These are phyloP conservation scores for Tetragonula carbonaria DNA, from an alignment of 2,888 invertebrate genomes.

Conservation along the genomic window DNA sequence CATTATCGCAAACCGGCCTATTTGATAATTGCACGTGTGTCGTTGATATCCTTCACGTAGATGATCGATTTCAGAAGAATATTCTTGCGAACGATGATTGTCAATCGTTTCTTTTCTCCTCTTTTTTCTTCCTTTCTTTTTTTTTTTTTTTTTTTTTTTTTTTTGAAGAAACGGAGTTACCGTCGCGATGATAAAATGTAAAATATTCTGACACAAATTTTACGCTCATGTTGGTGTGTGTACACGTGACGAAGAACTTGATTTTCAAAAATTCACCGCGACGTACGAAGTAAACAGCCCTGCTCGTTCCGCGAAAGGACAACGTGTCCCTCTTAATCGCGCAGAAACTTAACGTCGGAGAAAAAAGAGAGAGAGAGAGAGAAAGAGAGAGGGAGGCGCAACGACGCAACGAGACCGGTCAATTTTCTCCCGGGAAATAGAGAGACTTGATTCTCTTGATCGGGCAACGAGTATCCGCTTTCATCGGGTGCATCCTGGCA, in stretches of 20 bases:
- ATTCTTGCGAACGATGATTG: background rate
- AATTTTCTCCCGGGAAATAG: slow-evolving; percentile 31
- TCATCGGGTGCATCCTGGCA: slow-evolving; percentile 40
- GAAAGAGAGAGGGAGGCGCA: background rate
- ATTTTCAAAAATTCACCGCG: background rate
- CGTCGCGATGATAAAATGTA: background rate
- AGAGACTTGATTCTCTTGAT: slow-evolving; percentile 19
- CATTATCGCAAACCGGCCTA: slow-evolving; percentile 20
- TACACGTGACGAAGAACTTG: background rate
- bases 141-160: background rate
- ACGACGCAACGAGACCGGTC: slow-evolving; percentile 11
- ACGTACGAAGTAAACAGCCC: too few species aligned
- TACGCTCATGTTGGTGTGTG: too few species aligned
- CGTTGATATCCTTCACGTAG: background rate
- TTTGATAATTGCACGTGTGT: slow-evolving; percentile 11
- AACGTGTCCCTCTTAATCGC: too few species aligned
- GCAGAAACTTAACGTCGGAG: background rate
- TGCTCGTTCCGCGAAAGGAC: too few species aligned
- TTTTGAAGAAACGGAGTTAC: background rate
- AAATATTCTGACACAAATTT: background rate
- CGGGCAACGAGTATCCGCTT: slow-evolving; percentile 48
- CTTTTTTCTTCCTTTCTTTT: background rate
- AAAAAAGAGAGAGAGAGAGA: background rate
- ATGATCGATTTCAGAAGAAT: background rate
- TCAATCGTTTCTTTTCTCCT: background rate